These are phyloP conservation scores for Vanessa cardui DNA, from an alignment of 2,888 invertebrate genomes.

Conservation along the genomic window DNA sequence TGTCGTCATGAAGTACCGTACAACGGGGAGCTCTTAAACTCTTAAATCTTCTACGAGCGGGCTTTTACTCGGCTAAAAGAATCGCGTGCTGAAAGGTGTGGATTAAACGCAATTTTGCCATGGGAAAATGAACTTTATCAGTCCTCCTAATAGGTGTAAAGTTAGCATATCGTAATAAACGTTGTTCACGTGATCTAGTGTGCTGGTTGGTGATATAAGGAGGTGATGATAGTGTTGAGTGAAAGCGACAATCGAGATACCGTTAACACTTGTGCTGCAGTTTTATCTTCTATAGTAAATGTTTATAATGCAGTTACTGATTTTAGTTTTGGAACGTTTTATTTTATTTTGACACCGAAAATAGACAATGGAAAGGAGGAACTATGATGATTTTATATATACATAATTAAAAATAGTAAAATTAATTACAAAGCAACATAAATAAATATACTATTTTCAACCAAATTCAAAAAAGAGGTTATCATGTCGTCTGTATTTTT, in stretches of 20 bases:
- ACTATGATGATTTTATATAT: no score
- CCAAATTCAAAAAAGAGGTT: no score
- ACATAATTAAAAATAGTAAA: no score
- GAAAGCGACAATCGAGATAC: neutral
- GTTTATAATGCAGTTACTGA: no score
- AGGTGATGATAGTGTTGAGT: constrained; percentile 4
- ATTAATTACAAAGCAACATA: no score
- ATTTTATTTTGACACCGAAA: no score
- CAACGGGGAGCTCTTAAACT: constrained; percentile 46
- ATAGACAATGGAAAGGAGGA: no score
- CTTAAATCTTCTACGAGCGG: constrained; percentile 44
- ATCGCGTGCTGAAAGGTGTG: constrained; percentile 35
- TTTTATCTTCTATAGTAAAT: neutral
- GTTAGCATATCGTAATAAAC: neutral
- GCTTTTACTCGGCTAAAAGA: constrained; percentile 39
- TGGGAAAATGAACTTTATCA: constrained; percentile 27
- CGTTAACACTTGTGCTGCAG: neutral
- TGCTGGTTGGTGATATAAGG: constrained; percentile 20
- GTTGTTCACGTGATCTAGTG: constrained; percentile 30
- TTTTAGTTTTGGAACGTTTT: no score
- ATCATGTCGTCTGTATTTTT: no score
- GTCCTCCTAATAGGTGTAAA: neutral
- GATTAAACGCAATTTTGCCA: constrained; percentile 24
- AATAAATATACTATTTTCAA: no score
- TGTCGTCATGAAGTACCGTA: constrained; percentile 41